phyloP scores from a whole-genome alignment of 2,113 vertebrate genomes.

The Coptodon bakossiorum region DNA sequence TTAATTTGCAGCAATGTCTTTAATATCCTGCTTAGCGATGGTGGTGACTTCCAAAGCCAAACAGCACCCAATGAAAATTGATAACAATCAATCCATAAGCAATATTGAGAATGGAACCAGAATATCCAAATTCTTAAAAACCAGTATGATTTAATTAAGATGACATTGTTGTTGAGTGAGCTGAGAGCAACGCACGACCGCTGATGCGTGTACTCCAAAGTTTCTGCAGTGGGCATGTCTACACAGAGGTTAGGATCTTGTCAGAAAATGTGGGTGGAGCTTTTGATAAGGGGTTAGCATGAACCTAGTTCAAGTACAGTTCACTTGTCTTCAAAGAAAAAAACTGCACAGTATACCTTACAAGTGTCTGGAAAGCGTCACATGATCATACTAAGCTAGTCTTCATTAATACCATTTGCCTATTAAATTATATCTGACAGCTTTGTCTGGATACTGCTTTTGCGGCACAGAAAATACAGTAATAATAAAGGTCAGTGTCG shows the following conservation, averaged over 20 bases:
- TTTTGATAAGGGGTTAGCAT: background rate
- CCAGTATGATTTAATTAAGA: background rate
- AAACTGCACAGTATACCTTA: background rate
- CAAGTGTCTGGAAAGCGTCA: background rate
- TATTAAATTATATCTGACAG: background rate
- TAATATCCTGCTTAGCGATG: background rate
- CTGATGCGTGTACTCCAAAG: background rate
- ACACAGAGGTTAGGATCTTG: background rate
- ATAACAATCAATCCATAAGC: background rate
- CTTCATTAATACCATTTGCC: background rate
- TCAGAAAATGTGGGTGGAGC: background rate
- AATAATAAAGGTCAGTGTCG: background rate
- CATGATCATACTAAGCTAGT: background rate
- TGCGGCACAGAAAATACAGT: background rate
- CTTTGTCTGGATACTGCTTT: background rate
- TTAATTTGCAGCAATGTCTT: background rate
- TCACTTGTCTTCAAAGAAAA: background rate
- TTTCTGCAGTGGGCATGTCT: background rate
- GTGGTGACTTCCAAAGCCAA: background rate
- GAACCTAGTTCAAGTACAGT: background rate
- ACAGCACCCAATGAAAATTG: background rate
- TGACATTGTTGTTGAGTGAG: background rate
- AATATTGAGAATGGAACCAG: background rate
- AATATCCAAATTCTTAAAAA: background rate
- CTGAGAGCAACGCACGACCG: fast-evolving